Evolutionary conservation across 2,113 vertebrate species (phyloP).

Genomic region (Scolopax mira): DNA sequence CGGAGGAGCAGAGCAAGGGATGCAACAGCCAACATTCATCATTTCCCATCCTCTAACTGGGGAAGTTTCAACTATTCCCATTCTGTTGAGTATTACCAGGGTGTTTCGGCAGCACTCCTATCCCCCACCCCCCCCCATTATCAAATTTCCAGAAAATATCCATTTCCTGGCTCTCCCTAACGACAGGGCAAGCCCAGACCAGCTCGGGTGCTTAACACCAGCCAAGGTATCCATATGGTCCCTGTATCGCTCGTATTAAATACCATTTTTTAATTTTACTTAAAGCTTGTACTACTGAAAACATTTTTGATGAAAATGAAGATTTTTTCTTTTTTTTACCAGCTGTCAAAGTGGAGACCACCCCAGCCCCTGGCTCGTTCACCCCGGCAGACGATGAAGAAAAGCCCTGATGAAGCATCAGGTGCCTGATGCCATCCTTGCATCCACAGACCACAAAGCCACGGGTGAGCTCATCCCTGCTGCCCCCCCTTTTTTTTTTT

Average conservation of each 20-base stretch:
- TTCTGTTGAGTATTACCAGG: background rate
- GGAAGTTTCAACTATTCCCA: background rate
- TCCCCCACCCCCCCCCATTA: background rate
- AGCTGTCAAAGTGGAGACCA: background rate
- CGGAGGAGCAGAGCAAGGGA: background rate
- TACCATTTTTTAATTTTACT: background rate
- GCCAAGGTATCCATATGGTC: background rate
- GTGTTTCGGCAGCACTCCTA: background rate
- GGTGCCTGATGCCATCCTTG: background rate
- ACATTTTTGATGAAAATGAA: background rate
- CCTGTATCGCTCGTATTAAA: background rate
- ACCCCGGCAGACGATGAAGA: background rate
- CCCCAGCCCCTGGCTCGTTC: background rate
- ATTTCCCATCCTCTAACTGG: accelerated
- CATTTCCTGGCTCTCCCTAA: background rate
- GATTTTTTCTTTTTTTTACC: background rate
- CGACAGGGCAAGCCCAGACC: background rate
- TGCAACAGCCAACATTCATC: accelerated
- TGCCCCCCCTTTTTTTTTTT: no score
- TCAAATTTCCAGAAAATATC: background rate
- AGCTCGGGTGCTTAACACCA: background rate
- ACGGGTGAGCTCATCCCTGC: background rate
- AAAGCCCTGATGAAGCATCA: background rate
- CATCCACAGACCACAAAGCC: background rate
- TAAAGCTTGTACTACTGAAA: background rate